phyloP scores from a whole-genome alignment of 2,888 invertebrate species.

The Lycaena phlaeas region DNA sequence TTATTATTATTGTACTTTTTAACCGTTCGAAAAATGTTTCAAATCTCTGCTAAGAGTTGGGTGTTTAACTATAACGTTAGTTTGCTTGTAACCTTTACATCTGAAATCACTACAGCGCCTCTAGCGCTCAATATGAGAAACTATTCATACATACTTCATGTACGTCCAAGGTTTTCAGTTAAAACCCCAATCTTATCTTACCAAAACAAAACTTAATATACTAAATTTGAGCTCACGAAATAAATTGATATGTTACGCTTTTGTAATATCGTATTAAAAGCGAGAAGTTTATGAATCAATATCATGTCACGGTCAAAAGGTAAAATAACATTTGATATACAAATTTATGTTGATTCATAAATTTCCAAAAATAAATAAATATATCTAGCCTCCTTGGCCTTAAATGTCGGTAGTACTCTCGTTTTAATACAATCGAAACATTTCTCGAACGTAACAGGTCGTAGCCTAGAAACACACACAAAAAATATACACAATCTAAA shows the following conservation, averaged over 20 bases:
- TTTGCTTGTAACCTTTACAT: too few relatives aligned
- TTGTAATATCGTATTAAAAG: neutral
- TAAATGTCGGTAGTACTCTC: too few relatives aligned
- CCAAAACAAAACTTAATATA: too few relatives aligned
- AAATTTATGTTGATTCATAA: conserved; percentile 10
- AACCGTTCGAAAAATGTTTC: conserved; percentile 64
- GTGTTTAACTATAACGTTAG: neutral
- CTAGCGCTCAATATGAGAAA: too few relatives aligned
- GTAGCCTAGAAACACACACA: conserved; percentile 63
- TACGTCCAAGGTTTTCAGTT: too few relatives aligned
- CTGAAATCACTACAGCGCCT: too few relatives aligned
- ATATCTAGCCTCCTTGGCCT: too few relatives aligned
- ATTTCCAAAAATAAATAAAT: neutral
- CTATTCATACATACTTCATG: too few relatives aligned
- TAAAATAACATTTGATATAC: conserved; percentile 9
- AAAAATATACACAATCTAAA: conserved; percentile 66
- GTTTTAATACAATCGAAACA: too few relatives aligned
- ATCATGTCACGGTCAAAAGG: conserved; percentile 8
- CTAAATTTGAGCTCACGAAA: conserved; percentile 10
- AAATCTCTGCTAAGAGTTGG: conserved; percentile 32
- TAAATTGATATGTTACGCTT: conserved; percentile 8
- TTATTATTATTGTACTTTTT: conserved; percentile 55
- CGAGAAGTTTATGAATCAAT: conserved; percentile 4
- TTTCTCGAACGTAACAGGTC: conserved; percentile 57
- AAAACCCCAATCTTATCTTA: too few relatives aligned